Percentiles rank a stretch among this genome's conserved stretches.
Conservation (phyloP, 1,140 invertebrate species). For the Hydropsyche tenuis region DNA sequence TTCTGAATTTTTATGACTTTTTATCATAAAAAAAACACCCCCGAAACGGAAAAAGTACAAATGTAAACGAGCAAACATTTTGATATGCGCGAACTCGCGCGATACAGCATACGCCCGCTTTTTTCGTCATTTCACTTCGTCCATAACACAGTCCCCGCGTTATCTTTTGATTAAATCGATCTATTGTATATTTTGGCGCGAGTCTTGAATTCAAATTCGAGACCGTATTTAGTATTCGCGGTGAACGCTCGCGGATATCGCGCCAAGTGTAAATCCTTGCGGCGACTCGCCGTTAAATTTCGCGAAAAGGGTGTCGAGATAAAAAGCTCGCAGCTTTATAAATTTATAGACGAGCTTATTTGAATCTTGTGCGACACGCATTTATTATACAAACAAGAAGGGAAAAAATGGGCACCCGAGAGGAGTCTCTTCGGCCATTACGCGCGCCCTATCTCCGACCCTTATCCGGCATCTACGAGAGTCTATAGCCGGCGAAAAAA, state of each 20-base stretch:
- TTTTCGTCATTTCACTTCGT: too few species aligned
- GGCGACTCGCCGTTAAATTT: not conserved
- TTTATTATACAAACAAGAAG: constrained; percentile 41
- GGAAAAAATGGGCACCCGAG: not conserved
- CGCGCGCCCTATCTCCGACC: not conserved
- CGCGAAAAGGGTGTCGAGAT: constrained; percentile 21
- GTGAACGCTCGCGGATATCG: too few species aligned
- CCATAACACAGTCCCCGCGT: too few species aligned
- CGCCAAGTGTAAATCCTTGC: constrained; percentile 34
- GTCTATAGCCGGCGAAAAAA: constrained; percentile 20
- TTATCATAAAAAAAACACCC: constrained; percentile 11
- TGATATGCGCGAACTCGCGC: too few species aligned
- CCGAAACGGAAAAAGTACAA: too few species aligned
- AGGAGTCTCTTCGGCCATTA: constrained; percentile 16
- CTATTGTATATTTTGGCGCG: too few species aligned
- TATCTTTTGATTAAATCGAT: too few species aligned
- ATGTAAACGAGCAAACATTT: too few species aligned
- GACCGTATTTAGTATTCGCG: too few species aligned
- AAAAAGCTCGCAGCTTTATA: constrained; percentile 39
- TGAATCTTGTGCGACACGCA: constrained; percentile 42
- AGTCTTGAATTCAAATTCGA: too few species aligned
- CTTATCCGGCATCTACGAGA: constrained; percentile 28
- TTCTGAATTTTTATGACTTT: constrained; percentile 17
- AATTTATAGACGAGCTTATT: constrained; percentile 41
- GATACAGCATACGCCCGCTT: too few species aligned